Evolutionary conservation across 2,888 invertebrate genomes (phyloP).

Genomic region (Dryocosmus kuriphilus): DNA sequence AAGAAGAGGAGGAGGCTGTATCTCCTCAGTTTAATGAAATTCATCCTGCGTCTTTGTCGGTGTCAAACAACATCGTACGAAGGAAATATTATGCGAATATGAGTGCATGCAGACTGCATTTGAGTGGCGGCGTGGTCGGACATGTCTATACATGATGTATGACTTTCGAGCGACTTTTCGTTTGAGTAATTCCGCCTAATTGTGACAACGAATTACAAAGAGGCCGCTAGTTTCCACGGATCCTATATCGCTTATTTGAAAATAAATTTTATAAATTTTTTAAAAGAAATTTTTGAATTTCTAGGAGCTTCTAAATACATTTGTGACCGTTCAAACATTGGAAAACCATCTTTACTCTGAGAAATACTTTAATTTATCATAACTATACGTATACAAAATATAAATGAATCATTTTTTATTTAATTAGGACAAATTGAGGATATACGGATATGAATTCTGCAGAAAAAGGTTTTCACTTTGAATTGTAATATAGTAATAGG

Average conservation of each 20-base stretch:
- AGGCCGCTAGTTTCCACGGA: constrained; percentile 53
- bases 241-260: constrained; percentile 11
- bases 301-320: too few species aligned
- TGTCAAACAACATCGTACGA: constrained; percentile 19
- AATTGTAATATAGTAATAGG: too few species aligned
- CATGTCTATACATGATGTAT: constrained; percentile 74
- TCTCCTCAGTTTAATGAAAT: constrained; percentile 48
- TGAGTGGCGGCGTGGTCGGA: constrained; percentile 53
- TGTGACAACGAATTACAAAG: constrained; percentile 65
- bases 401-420: too few species aligned
- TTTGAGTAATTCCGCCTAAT: constrained; percentile 74
- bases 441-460: too few species aligned
- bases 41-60: constrained; percentile 57
- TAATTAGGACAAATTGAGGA: too few species aligned
- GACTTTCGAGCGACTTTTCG: constrained; percentile 60
- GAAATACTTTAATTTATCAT: too few species aligned
- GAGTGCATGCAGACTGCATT: constrained; percentile 47
- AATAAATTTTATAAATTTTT: constrained; percentile 13
- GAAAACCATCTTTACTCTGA: neutral
- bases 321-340: neutral
- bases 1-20: constrained; percentile 24
- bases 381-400: too few species aligned
- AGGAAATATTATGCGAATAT: constrained; percentile 28
- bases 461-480: too few species aligned
- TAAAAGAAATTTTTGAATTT: too few species aligned